Evolutionary conservation across 2,113 vertebrate species (phyloP).

Genomic region (Alexandromys fortis): DNA sequence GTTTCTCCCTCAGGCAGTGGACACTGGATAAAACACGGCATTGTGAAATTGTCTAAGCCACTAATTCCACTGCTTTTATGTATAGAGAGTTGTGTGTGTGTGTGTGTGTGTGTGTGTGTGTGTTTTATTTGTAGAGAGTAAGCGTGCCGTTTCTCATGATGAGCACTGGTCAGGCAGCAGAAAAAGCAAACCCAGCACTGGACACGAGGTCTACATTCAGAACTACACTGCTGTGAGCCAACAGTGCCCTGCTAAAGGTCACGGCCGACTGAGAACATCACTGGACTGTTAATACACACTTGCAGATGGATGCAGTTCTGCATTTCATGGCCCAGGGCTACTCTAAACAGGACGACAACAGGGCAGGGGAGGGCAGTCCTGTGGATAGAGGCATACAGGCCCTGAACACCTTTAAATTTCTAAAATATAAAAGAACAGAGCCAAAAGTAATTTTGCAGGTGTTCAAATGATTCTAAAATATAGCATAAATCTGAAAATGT

Average conservation of each 20-base stretch:
- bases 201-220: conserved; percentile 69
- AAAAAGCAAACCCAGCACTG: conserved; percentile 55
- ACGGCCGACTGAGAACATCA: conserved; percentile 56
- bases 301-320: not conserved
- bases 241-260: not conserved
- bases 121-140: conserved; percentile 63
- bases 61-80: conserved; percentile 58
- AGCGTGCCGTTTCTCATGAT: conserved; percentile 54
- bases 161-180: conserved; percentile 33
- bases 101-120: no score
- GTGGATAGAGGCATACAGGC: not conserved
- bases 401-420: not conserved
- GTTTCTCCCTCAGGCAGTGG: conserved; percentile 61
- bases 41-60: conserved; percentile 65
- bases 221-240: conserved; percentile 34
- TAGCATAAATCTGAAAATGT: not conserved
- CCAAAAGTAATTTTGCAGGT: conserved; percentile 2
- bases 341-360: conserved; percentile 39
- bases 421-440: not conserved
- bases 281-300: conserved; percentile 44
- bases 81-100: not conserved
- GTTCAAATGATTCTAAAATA: not conserved
- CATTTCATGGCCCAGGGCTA: conserved; percentile 30
- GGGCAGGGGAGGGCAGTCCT: not conserved
- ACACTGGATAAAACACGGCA: conserved; percentile 30